Evolutionary conservation across 37 sponge, comb jelly and placozoan genomes (phyloP), one percentile per base, ranked within the genome.

Genomic region (Cladorhizidae sp.): DNA sequence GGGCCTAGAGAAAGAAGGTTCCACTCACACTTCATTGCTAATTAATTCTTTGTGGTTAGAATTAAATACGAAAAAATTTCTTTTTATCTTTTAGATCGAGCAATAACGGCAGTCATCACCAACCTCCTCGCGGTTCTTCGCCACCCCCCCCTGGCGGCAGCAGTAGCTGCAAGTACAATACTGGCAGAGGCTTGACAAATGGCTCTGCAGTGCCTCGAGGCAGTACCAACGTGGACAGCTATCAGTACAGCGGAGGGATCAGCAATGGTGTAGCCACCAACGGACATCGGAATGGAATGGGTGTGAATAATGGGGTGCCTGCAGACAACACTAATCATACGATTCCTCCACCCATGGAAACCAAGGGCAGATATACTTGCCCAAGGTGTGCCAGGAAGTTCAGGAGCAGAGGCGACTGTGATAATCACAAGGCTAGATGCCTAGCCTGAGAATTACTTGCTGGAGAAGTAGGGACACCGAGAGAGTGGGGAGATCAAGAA

Each of bases 341-440:
- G 2, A 6, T 0, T 36, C 37, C 26, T 29, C 78, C 78, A 28
- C 62, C 71, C 6, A 28, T 77, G 62, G 71, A 55, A 33, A 77
- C 42, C 42, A 77, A 70, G 15, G 76, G 84, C 0, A 51, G 45
- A 56, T 32, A 70, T 52, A 1, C 28, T 31, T 84, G 85, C 45
- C 85, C 85, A 7, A 39, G 78, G 23, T 84, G 85, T 70, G 85
- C 76, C 25, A 57, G 85, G 23, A 33, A 57, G 39, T 84, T 84
- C 56, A 31, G 1, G 25, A 61, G 54, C 12, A 84, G 57, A 32
- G 28, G 22, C 17, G 74, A 82, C 5, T 73, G 45, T 31, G 32
- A 21, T 29, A 54, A 82, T 23, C 82, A 82, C 35, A 82, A 82
- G 29, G 35, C 37, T 29, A 73, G 74, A 73, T 82, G 82, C 61